Base-by-base conservation (phyloP, 2,113 vertebrate species). In the Callopanchax toddi region DNA sequence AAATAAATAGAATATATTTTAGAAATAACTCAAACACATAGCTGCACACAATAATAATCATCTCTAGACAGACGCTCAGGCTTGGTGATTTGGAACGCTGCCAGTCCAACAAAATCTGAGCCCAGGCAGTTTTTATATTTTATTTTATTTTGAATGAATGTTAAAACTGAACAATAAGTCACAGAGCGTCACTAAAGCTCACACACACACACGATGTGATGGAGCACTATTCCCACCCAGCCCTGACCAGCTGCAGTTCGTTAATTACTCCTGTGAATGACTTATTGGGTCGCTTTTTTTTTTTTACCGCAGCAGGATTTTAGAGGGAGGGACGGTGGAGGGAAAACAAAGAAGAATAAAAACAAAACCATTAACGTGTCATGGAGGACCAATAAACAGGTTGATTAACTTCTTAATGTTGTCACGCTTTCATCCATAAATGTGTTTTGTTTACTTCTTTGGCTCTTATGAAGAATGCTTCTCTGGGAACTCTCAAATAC, bases 231-330 rank as follows among this genome's bases (percentile, higher is more conserved):
- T 76, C 60, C 61, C 81, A 75, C 56, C 58, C 72, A 84, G 71
- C 71, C 58, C 46, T 6, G 12, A 67, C 83, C 74, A 81, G 74
- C 62, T 46, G 76, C 71, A 65, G 68, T 72, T 82, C 76, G 63
- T 76, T 84, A 78, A 87, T 86, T 88, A 84, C 71, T 57, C 79
- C 60, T 51, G 67, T 23, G 12, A 83, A 79, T 71, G 71, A 87
- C 67, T 82, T 78, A 89, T 81, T 68, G 84, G 67, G 64, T 79
- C 75, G 2, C 55, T 66, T 78, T 82, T 79, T 74, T 70, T 66
- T 78, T 82, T 79, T 74, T 70, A 54, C 57, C 49, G 32, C 61
- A 54, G 58, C 53, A 50, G 61, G 60, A 69, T 63, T 61, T 54
- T 45, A 48, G 66, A 71, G 62, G 53, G 56, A 57, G 60, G 62